These are phyloP conservation scores for Chrysotoxum bicinctum DNA, from an alignment of 2,888 invertebrate genomes.

Conservation along the genomic window DNA sequence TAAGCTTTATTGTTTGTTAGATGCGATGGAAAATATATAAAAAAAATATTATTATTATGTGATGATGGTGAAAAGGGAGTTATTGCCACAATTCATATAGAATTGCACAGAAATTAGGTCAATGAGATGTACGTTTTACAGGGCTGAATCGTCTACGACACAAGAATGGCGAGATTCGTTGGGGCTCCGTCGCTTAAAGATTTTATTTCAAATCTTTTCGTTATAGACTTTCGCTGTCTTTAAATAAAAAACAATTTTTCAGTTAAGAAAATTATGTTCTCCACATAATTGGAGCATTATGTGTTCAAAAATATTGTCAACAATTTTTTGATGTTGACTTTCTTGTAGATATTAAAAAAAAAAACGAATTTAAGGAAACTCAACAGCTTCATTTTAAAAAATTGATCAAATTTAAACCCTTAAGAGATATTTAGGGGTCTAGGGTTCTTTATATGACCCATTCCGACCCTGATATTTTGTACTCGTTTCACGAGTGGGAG, in stretches of 20 bases:
- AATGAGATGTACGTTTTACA: constrained; percentile 24
- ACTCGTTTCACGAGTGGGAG: constrained; percentile 31
- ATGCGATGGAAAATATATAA: not conserved
- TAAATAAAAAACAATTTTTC: too few relatives aligned
- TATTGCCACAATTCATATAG: constrained; percentile 42
- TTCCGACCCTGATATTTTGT: constrained; percentile 6
- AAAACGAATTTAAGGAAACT: too few relatives aligned
- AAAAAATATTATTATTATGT: not conserved
- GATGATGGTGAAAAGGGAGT: constrained; percentile 32
- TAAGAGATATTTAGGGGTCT: too few relatives aligned
- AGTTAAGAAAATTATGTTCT: too few relatives aligned
- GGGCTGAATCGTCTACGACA: not conserved
- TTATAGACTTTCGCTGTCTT: too few relatives aligned
- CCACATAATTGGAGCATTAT: too few relatives aligned
- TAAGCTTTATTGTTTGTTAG: constrained; percentile 63
- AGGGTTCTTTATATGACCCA: not conserved
- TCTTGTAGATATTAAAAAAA: too few relatives aligned
- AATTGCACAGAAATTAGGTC: constrained; percentile 59
- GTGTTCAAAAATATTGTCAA: too few relatives aligned
- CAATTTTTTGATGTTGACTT: too few relatives aligned
- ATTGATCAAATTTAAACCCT: too few relatives aligned
- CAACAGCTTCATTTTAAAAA: too few relatives aligned
- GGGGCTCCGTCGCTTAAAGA: not conserved
- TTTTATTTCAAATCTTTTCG: not conserved
- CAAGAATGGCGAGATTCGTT: not conserved